Evolutionary conservation across 2,113 vertebrate species (phyloP).

Genomic region (Poeciliopsis retropinna): DNA sequence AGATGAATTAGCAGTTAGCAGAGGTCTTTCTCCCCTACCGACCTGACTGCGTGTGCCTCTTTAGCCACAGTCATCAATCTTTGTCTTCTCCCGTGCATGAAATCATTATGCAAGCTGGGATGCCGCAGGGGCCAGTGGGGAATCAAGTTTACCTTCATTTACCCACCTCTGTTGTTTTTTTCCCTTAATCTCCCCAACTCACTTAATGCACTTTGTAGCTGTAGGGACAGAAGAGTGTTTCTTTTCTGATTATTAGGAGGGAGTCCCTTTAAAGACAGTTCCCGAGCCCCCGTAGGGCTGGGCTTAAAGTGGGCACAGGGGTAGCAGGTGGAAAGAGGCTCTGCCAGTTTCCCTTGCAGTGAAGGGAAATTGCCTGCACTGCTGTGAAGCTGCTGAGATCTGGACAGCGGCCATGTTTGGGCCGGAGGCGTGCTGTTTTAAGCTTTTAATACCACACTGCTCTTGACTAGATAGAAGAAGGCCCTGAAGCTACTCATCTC

Average conservation of each 20-base stretch:
- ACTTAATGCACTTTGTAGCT: conserved; percentile 40
- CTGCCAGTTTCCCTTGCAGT: conserved; percentile 76
- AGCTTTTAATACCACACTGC: conserved; percentile 72
- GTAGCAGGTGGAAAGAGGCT: conserved; percentile 78
- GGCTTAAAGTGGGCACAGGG: conserved; percentile 54
- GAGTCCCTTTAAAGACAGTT: conserved; percentile 32
- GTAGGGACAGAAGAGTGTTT: conserved; percentile 40
- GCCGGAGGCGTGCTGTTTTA: conserved; percentile 69
- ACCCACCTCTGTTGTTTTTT: conserved; percentile 20
- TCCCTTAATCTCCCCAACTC: conserved; percentile 17
- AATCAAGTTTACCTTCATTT: conserved; percentile 42
- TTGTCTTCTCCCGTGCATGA: conserved; percentile 74
- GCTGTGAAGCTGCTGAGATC: conserved; percentile 67
- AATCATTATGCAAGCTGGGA: conserved; percentile 71
- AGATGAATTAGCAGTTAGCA: conserved; percentile 80
- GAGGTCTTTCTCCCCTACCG: conserved; percentile 69
- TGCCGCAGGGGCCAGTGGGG: conserved; percentile 33
- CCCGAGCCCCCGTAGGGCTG: conserved; percentile 48
- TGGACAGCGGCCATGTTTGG: conserved; percentile 75
- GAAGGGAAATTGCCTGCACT: conserved; percentile 68
- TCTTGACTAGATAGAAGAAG: conserved; percentile 70
- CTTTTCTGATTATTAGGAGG: conserved; percentile 44
- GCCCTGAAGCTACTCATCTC: conserved; percentile 45
- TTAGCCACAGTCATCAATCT: conserved; percentile 80
- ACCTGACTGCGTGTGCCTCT: conserved; percentile 60